Evolutionary conservation across 92 coral and sea anemone species (phyloP), one percentile per base, ranked within the genome.

Genomic region (Palythoa grandis): DNA sequence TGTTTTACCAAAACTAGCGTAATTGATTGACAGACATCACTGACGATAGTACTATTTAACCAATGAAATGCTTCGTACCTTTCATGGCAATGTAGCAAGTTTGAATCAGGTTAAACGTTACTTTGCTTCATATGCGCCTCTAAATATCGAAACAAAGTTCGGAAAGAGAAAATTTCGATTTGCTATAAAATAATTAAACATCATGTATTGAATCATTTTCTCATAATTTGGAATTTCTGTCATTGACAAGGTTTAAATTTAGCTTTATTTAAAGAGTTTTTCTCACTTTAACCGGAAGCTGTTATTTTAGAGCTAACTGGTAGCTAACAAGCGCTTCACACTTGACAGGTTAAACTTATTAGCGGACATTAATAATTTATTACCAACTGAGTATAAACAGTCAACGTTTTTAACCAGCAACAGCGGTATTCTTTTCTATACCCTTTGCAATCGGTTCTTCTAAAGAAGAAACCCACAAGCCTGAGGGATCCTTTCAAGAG

Each of bases 261-360:
- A 14, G 63, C 9, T 11, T 29, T 69, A 11, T 29, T 29, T 3
- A 29, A 29, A 69, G 74, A 29, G 5, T 11, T 24, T 61, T 24
- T 80, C 53, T 67, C 2, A 17, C 20, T 40, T 43, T 13, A 68
- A 67, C 72, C 74, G 74, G 72, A 25, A 80, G 60, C 47, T 63
- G 74, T 39, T 29, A 39, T 14, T 39, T 43, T 86, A 69, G 65
- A 72, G 19, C 19, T 70, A 47, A 71, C 85, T 58, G 89, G 82
- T 87, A 70, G 23, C 82, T 16, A 76, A 14, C 65, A 16, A 76
- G 68, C 66, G 23, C 23, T 53, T 29, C 66, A 74, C 77, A 85
- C 82, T 91, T 52, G 79, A 74, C 82, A 72, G 88, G 83, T 91
- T 77, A 90, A 89, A 87, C 88, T 90, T 72, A 71, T 88, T 78